A percentile compares a stretch with the other conserved stretches of the same genome.
These are phyloP conservation scores for Phylloscopus collybita DNA, from an alignment of 2,797 vertebrate genomes.

Conservation along the genomic window DNA sequence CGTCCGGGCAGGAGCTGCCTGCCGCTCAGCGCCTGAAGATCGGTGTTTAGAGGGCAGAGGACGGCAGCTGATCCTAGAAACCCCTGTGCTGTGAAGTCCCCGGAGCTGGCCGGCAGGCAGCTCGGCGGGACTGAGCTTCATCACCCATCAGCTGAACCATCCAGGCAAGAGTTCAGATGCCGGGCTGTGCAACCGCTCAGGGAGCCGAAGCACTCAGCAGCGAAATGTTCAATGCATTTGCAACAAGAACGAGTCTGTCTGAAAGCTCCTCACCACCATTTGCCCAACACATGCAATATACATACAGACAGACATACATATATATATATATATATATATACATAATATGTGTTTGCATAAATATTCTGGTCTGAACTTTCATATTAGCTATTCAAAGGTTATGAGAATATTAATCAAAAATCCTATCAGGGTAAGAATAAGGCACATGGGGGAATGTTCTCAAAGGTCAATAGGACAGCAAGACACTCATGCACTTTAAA, in stretches of 20 bases:
- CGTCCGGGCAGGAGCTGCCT: fast-evolving
- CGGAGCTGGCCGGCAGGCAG: neutral
- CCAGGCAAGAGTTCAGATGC: no score
- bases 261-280: neutral
- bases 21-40: fast-evolving
- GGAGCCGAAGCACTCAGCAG: neutral
- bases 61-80: neutral
- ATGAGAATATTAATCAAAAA: neutral
- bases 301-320: no score
- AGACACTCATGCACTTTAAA: neutral
- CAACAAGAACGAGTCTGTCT: fast-evolving
- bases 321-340: fast-evolving
- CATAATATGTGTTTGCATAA: no score
- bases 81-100: fast-evolving
- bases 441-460: neutral
- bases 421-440: neutral
- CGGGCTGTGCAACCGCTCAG: neutral
- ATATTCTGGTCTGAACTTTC: neutral
- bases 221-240: fast-evolving
- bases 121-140: neutral
- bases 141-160: neutral
- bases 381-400: neutral
- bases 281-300: neutral
- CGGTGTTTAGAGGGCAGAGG: neutral
- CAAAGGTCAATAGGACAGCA: neutral